phyloP scores from a whole-genome alignment of 2,888 invertebrate species.

The Thyatira batis region DNA sequence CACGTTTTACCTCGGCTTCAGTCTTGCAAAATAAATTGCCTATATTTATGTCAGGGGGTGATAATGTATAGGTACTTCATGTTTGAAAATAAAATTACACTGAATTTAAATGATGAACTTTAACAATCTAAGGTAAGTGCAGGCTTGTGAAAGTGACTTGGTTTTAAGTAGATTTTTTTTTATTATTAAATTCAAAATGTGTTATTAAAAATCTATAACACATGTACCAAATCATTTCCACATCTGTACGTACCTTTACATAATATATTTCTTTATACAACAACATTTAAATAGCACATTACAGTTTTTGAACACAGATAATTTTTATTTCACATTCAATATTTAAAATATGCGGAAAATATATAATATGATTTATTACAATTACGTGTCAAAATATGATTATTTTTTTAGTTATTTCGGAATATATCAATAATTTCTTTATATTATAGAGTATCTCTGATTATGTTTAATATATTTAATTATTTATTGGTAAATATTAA shows the following conservation, averaged over 20 bases:
- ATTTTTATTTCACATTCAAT: slow-evolving; percentile 61
- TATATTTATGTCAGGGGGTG: not conserved
- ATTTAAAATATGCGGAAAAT: slow-evolving; percentile 65
- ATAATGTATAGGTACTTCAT: slow-evolving; percentile 5
- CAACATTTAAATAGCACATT: slow-evolving; percentile 66
- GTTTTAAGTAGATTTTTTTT: not conserved
- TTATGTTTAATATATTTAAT: slow-evolving; percentile 30
- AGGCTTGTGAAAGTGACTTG: not conserved
- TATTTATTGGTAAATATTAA: slow-evolving; percentile 18
- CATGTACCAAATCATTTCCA: not conserved
- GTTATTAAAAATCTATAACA: not conserved
- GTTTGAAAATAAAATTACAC: slow-evolving; percentile 10
- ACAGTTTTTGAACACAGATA: slow-evolving; percentile 71
- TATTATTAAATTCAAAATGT: not conserved
- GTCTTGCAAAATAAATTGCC: slow-evolving; percentile 5
- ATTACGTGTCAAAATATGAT: slow-evolving; percentile 52
- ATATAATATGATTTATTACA: slow-evolving; percentile 61
- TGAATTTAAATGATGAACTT: not conserved
- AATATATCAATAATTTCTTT: slow-evolving; percentile 60
- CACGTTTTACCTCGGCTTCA: slow-evolving; percentile 1
- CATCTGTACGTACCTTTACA: not conserved
- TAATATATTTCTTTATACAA: slow-evolving; percentile 52
- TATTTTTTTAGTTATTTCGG: slow-evolving; percentile 49
- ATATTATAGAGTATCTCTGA: slow-evolving; percentile 53
- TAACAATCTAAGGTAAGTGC: not conserved